Evolutionary conservation across 2,113 vertebrate genomes (phyloP), one percentile per base, ranked within the genome.

Genomic region (Paedocypris sp.): DNA sequence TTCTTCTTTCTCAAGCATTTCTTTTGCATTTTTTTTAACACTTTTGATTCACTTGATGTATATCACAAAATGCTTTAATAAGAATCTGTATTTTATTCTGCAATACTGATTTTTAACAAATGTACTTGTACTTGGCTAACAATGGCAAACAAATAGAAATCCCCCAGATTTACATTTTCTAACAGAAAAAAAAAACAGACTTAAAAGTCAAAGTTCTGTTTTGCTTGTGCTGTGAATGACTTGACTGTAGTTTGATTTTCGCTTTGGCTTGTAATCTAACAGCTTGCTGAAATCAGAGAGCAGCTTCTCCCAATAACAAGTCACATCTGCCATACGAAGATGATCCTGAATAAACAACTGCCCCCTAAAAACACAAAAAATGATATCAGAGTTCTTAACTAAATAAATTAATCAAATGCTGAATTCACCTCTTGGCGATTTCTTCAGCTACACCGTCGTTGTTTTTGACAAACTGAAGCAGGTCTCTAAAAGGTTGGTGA

Each of bases 291-390:
- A 97, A 36, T 88, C 84, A 1, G 79, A 85, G 52, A 99, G 85
- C 41, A 99, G 88, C 48, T 66, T 81, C 73, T 92, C 82, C 95
- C 94, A 99, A 81, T 98, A 99, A 77, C 90, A 94, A 59, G 87
- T 89, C 50, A 99, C 52, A 1, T 99, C 93, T 42, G 89, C 80
- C 91, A 99, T 94, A 15, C 60, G 79, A 71, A 99, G 83, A 70
- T 97, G 87, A 50, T 90, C 72, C 1, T 80, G 73, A 73, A 99
- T 91, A 76, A 97, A 98, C 9, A 78, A 81, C 68, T 75, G 84
- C 47, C 95, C 95, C 75, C 95, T 99, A 74, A 39, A 71, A 26
- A 76, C 15, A 79, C 48, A 66, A 6, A 49, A 3, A 13, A 18
- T 4, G n/a, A 29, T 26, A 7, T 6, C 7, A 1, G 25, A 3